Evolutionary conservation across 2,888 invertebrate species (phyloP).

Genomic region (Volucella zonaria): DNA sequence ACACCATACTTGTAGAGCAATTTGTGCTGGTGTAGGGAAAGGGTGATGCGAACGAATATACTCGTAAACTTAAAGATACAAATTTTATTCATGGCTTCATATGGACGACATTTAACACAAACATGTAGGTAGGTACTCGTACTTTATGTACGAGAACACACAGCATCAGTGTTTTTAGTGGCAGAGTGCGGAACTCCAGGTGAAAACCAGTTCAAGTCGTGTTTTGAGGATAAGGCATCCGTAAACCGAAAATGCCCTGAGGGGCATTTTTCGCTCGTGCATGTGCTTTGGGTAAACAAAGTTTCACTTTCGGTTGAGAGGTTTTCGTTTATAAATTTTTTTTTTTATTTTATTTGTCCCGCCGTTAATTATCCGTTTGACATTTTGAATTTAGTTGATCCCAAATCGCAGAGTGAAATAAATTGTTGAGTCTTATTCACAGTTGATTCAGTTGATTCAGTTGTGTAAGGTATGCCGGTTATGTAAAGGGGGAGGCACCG

Average conservation of each 20-base stretch:
- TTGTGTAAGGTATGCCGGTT: conserved; percentile 15
- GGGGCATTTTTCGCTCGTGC: conserved; percentile 56
- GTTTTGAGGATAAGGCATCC: conserved; percentile 13
- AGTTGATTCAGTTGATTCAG: conserved; percentile 12
- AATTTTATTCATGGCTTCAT: conserved; percentile 21
- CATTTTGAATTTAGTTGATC: conserved; percentile 54
- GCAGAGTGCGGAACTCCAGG: conserved; percentile 47
- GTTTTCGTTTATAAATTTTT: conserved; percentile 37
- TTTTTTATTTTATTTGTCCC: conserved; percentile 17
- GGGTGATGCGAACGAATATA: not conserved
- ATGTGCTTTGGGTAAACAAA: conserved; percentile 54
- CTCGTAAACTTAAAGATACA: not conserved
- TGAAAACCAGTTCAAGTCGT: conserved; percentile 57
- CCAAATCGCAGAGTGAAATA: conserved; percentile 8
- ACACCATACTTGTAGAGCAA: too few relatives aligned
- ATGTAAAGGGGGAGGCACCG: conserved; percentile 31
- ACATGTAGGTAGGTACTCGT: conserved; percentile 5
- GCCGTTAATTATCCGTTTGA: conserved; percentile 62
- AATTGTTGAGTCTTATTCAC: conserved; percentile 7
- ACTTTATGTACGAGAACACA: conserved; percentile 5
- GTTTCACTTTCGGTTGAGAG: conserved; percentile 65
- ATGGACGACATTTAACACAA: conserved; percentile 60
- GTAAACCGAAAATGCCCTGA: conserved; percentile 31
- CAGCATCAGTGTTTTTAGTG: not conserved
- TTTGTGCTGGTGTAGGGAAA: not conserved